Base-by-base conservation (phyloP, 2,888 invertebrate species). In the Patella caerulea region DNA sequence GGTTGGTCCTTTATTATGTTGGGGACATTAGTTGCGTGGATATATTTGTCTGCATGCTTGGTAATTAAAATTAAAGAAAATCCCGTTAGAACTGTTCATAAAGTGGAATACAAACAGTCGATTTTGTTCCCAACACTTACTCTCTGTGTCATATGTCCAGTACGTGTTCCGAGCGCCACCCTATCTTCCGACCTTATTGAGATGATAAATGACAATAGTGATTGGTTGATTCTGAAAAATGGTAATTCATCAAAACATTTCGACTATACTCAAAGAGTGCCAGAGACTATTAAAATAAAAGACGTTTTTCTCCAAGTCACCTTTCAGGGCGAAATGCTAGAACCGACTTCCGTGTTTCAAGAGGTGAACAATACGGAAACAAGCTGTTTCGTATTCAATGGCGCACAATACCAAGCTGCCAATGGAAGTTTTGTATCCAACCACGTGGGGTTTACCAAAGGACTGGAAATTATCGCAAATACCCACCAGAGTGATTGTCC, bases 361-460 rank as follows among this genome's bases (percentile, higher is more conserved):
- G 34, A 34, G 5, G 34, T 34, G 34, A 34, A 0, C 34, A 34
- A 5, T 34, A 5, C 4, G n/a, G 65, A 65, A 7, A 2, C 14
- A 19, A 65, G 24, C n/a, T 65, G 65, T 65, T 65, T 65, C 14
- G 65, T 65, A 65, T 65, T 65, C 24, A 65, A 65, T 65, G 65
- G 65, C 24, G 24, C n/a, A 65, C 19, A 65, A n/a, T 65, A 65
- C 24, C 65, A 65, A 65, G 65, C 65, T 19, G 65, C 24, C 0
- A 65, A 65, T 65, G 65, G 65, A 19, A 65, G 65, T 65, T 65
- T 65, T 65, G 19, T 65, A 65, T 65, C 65, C n/a, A 24, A 65
- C 9, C 2, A 7, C 7, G 12, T n/a, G n/a, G 65, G 65, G n/a
- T 19, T 65, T 9, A 24, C 11, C n/a, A 24, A n/a, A 19, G 65